Evolutionary conservation across 2,797 vertebrate genomes (phyloP).

Genomic region (Phalanger gymnotis): DNA sequence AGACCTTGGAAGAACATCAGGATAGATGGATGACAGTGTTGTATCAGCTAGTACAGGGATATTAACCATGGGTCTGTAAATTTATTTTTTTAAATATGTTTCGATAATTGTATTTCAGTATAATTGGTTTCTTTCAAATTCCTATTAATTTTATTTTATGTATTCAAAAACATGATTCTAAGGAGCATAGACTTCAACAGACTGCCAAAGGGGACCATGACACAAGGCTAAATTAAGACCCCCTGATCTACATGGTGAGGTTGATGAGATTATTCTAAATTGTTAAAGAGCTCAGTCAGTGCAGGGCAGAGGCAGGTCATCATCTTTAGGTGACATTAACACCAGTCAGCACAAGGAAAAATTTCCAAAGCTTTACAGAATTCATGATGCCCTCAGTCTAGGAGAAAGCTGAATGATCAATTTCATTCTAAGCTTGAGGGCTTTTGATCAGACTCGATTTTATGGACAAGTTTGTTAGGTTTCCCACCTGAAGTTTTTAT

Average conservation of each 20-base stretch:
- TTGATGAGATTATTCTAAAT: not conserved
- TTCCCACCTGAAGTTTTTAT: not conserved
- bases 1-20: not conserved
- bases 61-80: not conserved
- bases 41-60: not conserved
- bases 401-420: not conserved
- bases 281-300: not conserved
- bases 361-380: not conserved
- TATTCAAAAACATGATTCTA: not conserved
- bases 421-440: slow-evolving; percentile 19
- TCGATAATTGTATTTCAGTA: not conserved
- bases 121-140: not conserved
- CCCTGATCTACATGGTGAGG: not conserved
- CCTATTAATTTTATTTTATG: not conserved
- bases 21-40: not conserved
- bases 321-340: not conserved
- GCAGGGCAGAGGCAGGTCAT: not conserved
- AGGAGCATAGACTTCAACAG: not conserved
- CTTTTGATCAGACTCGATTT: slow-evolving; percentile 14
- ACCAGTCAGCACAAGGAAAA: not conserved
- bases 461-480: not conserved
- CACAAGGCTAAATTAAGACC: not conserved
- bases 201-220: not conserved
- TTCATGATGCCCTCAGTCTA: not conserved
- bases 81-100: not conserved